Evolutionary conservation across 2,888 invertebrate species (phyloP).

Genomic region (Belgica antarctica): DNA sequence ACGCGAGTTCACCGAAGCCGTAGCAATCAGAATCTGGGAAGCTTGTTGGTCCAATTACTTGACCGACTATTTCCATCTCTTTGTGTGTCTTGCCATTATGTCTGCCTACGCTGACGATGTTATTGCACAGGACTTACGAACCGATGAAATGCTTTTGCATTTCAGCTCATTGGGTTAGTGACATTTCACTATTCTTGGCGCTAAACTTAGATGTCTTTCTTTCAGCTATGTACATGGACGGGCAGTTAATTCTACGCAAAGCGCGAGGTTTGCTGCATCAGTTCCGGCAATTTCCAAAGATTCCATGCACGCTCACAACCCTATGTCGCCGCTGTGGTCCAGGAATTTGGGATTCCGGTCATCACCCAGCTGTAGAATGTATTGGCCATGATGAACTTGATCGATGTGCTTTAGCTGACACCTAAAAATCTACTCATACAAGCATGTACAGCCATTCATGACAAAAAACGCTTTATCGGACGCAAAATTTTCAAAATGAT

Average conservation of each 20-base stretch:
- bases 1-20: constrained; percentile 84
- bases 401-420: constrained; percentile 56
- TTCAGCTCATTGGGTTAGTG: constrained; percentile 79
- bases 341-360: constrained; percentile 92
- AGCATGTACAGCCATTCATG: too few species aligned
- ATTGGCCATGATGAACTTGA: constrained; percentile 66
- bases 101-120: constrained; percentile 91
- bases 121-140: constrained; percentile 83
- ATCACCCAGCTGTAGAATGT: constrained; percentile 83
- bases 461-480: too few species aligned
- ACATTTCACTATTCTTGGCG: not conserved
- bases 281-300: constrained; percentile 79
- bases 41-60: constrained; percentile 96
- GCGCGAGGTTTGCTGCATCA: constrained; percentile 88
- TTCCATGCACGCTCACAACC: constrained; percentile 86
- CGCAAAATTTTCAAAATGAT: too few species aligned
- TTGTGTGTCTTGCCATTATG: constrained; percentile 89
- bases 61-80: constrained; percentile 94
- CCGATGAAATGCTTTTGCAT: constrained; percentile 92
- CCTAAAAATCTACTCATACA: too few species aligned
- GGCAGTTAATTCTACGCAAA: constrained; percentile 82
- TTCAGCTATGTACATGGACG: constrained; percentile 95
- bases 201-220: not conserved
- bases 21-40: constrained; percentile 91
- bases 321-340: constrained; percentile 86